These are phyloP conservation scores for Tupiocoris notatus DNA, from an alignment of 2,888 invertebrate genomes.

Conservation along the genomic window DNA sequence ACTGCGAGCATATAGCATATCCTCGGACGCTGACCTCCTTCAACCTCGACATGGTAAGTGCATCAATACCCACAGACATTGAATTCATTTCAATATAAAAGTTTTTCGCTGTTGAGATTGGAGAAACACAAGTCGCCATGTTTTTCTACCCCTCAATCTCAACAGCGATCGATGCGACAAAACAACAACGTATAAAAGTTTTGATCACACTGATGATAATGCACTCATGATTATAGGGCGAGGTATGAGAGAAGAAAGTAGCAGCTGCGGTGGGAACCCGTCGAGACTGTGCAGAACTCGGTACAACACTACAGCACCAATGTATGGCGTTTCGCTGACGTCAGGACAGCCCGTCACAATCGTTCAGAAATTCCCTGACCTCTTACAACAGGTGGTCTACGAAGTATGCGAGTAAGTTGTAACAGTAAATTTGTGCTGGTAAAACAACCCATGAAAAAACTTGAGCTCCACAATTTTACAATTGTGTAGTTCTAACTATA, in stretches of 20 bases:
- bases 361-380: slow-evolving; percentile 90
- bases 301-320: slow-evolving; percentile 90
- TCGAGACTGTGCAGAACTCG: slow-evolving; percentile 81
- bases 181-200: too few species aligned
- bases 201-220: too few species aligned
- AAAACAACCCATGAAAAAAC: too few species aligned
- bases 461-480: too few species aligned
- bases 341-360: slow-evolving; percentile 91
- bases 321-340: slow-evolving; percentile 91
- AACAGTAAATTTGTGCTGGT: too few species aligned
- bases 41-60: slow-evolving; percentile 14
- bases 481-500: too few species aligned
- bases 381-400: slow-evolving; percentile 87
- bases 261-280: slow-evolving; percentile 63
- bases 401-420: slow-evolving; percentile 87
- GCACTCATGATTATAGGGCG: too few species aligned
- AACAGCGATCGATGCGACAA: too few species aligned
- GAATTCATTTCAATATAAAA: too few species aligned
- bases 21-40: slow-evolving; percentile 48
- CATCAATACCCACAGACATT: background rate
- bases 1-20: slow-evolving; percentile 61
- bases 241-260: slow-evolving; percentile 54
- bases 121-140: too few species aligned
- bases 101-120: too few species aligned
- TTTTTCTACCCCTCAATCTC: too few species aligned